Conservation (phyloP, 2,888 invertebrate genomes). For the Tridacna gigas region DNA sequence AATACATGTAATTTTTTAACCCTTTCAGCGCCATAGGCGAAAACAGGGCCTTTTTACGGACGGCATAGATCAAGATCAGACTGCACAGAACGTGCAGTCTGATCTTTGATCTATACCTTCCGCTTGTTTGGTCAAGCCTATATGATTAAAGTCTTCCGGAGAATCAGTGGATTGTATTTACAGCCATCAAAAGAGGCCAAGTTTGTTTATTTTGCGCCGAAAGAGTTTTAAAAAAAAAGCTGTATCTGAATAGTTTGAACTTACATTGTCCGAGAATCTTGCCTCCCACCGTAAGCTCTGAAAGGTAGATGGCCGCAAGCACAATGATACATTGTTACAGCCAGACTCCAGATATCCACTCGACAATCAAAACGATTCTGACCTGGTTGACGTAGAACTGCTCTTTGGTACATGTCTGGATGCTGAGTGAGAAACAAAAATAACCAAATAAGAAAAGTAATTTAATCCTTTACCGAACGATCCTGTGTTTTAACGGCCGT, state of each 20-base stretch:
- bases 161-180: no score
- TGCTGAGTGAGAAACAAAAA: constrained; percentile 86
- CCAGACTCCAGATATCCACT: constrained; percentile 98
- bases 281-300: constrained; percentile 95
- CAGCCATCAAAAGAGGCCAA: no score
- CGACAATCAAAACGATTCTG: constrained; percentile 96
- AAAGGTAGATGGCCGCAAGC: constrained; percentile 97
- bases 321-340: constrained; percentile 97
- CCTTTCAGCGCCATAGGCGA: not conserved
- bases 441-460: not conserved
- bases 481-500: no score
- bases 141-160: no score
- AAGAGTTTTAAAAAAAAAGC: no score
- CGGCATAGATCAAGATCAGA: not conserved
- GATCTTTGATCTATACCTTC: not conserved
- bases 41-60: not conserved
- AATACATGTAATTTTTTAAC: not conserved
- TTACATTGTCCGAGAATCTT: constrained; percentile 97
- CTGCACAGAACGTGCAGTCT: not conserved
- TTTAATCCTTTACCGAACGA: not conserved
- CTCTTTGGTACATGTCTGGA: constrained; percentile 97
- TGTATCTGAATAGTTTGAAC: not conserved
- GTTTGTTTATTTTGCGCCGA: no score
- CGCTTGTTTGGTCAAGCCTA: no score
- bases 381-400: constrained; percentile 91